These are phyloP conservation scores for Oplegnathus fasciatus DNA, from an alignment of 2,113 vertebrate species.

Conservation along the genomic window DNA sequence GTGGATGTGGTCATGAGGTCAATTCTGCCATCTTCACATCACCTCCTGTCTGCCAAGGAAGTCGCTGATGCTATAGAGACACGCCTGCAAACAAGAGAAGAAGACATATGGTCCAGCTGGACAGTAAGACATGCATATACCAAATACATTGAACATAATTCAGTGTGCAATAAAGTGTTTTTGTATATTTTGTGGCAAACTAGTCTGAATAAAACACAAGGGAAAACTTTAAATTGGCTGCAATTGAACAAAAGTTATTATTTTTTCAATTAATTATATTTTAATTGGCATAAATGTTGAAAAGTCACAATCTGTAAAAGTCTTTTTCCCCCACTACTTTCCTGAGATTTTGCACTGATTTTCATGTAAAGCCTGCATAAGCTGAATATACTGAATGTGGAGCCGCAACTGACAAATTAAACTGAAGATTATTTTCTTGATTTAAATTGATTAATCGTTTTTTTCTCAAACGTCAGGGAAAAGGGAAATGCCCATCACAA, in stretches of 20 bases:
- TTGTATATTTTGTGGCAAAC: background rate
- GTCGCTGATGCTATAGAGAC: constrained; percentile 72
- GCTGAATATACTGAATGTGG: background rate
- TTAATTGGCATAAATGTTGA: no score
- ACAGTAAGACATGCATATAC: constrained; percentile 62
- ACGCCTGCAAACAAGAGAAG: constrained; percentile 56
- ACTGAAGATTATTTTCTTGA: no score
- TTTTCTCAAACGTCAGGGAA: background rate
- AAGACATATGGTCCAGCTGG: constrained; percentile 80
- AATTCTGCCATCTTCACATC: constrained; percentile 69
- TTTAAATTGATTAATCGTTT: no score
- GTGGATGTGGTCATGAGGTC: constrained; percentile 78
- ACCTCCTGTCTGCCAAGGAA: constrained; percentile 67
- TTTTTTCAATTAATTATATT: no score
- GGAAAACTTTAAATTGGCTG: background rate
- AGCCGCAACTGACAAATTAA: no score
- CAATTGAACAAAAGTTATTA: no score
- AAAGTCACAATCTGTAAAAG: background rate
- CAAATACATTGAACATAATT: background rate
- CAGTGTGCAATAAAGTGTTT: background rate
- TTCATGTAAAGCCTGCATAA: background rate
- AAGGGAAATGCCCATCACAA: background rate
- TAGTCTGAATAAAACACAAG: background rate
- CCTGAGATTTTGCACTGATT: background rate
- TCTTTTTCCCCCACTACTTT: background rate